Evolutionary conservation across 2,888 invertebrate genomes (phyloP), one percentile per base, ranked within the genome.

Genomic region (Macaria liturata): DNA sequence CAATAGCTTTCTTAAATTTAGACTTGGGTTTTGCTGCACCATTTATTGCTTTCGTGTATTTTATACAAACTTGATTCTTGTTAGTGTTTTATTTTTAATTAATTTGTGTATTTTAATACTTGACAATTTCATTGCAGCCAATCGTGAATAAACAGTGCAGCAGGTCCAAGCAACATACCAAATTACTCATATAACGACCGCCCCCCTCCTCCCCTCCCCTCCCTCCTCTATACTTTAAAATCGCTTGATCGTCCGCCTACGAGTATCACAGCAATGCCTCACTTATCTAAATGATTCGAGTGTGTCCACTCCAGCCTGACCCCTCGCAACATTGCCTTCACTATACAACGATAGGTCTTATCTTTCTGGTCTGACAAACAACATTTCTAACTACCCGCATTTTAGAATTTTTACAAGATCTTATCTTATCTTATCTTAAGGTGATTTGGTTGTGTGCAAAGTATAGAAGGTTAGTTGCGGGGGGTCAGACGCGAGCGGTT

Each of bases 261-360:
- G 76, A 73, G 84, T 89, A 89, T 89, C 89, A 89, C 89, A 89
- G 89, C 84, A 81, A 80, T 81, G 80, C 84, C 79, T 76, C 76
- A 76, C 81, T 81, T 83, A 81, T 70, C 84, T 86, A 86, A 65
- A 79, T 81, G 79, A 82, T 83, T 84, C 80, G 84, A 85, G 80
- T 73, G 64, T 66, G 62, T 58, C 75, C 76, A 68, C 70, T 64
- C 54, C 56, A 49, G 39, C 61, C 49, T 57, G 64, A 65, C 66
- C 68, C 46, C 63, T 32, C 32, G 8, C 53, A 49, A 46, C 5
- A 7, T 30, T 32, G 31, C 34, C 9, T 34, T 39, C 6, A 7
- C 4, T 30, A n/a, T 6, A 3, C 30, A 9, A 31, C n/a, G 20
- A 42, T 4, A 54, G 32, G 20, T 46, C 42, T 37, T 30, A 7